phyloP scores from a whole-genome alignment of 2,888 invertebrate genomes.

The Carterocephalus palaemon region DNA sequence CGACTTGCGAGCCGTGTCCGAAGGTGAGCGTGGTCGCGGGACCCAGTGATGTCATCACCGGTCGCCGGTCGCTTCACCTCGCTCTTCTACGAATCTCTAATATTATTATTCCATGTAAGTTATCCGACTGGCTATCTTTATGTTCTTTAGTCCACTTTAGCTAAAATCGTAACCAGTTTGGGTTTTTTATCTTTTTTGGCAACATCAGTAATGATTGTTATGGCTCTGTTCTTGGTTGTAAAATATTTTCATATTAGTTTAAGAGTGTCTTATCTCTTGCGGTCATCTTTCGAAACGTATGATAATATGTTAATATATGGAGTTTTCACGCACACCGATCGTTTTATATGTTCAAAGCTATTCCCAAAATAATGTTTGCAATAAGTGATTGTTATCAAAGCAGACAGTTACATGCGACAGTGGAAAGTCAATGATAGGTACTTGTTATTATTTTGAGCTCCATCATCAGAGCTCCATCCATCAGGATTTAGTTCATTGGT shows the following conservation, averaged over 20 bases:
- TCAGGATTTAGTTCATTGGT: neutral
- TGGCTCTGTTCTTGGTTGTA: neutral
- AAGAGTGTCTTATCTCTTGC: too few species aligned
- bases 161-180: slow-evolving; percentile 61
- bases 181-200: slow-evolving; percentile 47
- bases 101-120: slow-evolving; percentile 65
- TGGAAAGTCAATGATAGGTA: neutral
- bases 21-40: slow-evolving; percentile 59
- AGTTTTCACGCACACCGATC: too few species aligned
- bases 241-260: slow-evolving; percentile 11
- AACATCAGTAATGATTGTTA: slow-evolving; percentile 25
- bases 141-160: slow-evolving; percentile 50
- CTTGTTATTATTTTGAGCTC: slow-evolving; percentile 1
- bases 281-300: too few species aligned
- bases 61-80: slow-evolving; percentile 45
- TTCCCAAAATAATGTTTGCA: too few species aligned
- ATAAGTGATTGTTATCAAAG: too few species aligned
- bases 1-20: slow-evolving; percentile 30
- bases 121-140: slow-evolving; percentile 49
- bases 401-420: too few species aligned
- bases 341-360: too few species aligned
- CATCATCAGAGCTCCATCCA: neutral
- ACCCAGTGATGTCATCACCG: slow-evolving; percentile 63
- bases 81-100: slow-evolving; percentile 65
- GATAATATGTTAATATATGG: neutral